Conservation (phyloP, 2,888 invertebrate species). For the Cantharis lateralis region DNA sequence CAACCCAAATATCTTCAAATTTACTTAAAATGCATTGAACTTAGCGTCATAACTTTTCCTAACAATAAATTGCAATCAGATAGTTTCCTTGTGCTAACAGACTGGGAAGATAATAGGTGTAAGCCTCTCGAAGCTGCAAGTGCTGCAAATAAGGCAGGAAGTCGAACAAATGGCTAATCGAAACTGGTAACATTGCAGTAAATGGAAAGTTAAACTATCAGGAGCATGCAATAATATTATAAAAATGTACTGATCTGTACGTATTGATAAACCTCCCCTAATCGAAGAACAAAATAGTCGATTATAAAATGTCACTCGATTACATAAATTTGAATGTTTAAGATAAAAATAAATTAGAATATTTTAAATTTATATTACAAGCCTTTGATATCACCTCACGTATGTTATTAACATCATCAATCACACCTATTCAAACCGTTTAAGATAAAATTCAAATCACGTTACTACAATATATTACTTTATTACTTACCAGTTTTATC, state of each 20-base stretch:
- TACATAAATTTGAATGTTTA: neutral
- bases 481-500: neutral
- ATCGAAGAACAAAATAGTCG: neutral
- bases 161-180: too few species aligned
- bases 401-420: neutral
- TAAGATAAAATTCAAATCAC: neutral
- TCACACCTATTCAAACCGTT: neutral
- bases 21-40: too few species aligned
- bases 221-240: neutral
- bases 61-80: too few species aligned
- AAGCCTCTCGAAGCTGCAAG: too few species aligned
- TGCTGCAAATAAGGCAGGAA: too few species aligned
- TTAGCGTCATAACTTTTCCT: too few species aligned
- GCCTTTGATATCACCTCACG: neutral
- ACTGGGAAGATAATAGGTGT: too few species aligned
- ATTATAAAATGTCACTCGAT: neutral
- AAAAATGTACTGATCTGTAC: neutral
- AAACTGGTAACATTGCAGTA: too few species aligned
- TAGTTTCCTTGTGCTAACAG: too few species aligned
- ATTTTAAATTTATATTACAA: neutral
- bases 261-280: neutral
- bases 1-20: too few species aligned
- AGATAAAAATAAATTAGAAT: neutral
- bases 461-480: neutral
- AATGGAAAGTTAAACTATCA: neutral